Evolutionary conservation across 2,113 vertebrate genomes (phyloP), one percentile per base, ranked within the genome.

Genomic region (Crotalus horridus): DNA sequence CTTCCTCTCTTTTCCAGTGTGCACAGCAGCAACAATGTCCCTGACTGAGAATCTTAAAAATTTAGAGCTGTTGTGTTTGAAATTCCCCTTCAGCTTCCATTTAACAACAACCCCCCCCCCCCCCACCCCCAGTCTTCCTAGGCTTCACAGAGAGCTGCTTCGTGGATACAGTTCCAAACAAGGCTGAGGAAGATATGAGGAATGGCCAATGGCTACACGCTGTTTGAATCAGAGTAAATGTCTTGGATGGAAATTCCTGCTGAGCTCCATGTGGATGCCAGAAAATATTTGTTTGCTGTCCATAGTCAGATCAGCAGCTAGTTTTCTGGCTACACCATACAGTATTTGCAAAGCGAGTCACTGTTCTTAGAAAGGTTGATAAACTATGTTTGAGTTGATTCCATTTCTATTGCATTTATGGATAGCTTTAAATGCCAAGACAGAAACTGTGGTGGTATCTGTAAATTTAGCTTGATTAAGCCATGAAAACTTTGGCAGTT

Each of bases 251-350:
- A 91, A 85, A 91, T 13, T 43, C 90, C 23, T 58, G 74, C 53
- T 91, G 74, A 85, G 90, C 53, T 56, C 43, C 74, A 91, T 29
- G 39, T 56, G 13, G 12, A 29, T 85, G 90, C 90, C 90, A 91
- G 85, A 54, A 85, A 91, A 91, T 85, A 58, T 85, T 55, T 26
- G n/a, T 43, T 56, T 43, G 64, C 33, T 85, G 51, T 85, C 64
- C 90, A 91, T 33, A 85, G 43, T 85, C 33, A 46, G 53, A 43
- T 26, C 69, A 85, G 53, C 53, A 46, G 53, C 56, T 46, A 55
- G 33, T 85, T 91, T 91, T 85, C 74, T 91, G 69, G 90, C 90
- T 69, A 90, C n/a, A 26, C 69, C n/a, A 74, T 23, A 26, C 51
- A 39, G 23, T 58, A 56, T 1, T 56, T 91, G 12, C 53, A 20